These are phyloP conservation scores for Pteropus rufus DNA, from an alignment of 2,797 vertebrate genomes.

Conservation along the genomic window DNA sequence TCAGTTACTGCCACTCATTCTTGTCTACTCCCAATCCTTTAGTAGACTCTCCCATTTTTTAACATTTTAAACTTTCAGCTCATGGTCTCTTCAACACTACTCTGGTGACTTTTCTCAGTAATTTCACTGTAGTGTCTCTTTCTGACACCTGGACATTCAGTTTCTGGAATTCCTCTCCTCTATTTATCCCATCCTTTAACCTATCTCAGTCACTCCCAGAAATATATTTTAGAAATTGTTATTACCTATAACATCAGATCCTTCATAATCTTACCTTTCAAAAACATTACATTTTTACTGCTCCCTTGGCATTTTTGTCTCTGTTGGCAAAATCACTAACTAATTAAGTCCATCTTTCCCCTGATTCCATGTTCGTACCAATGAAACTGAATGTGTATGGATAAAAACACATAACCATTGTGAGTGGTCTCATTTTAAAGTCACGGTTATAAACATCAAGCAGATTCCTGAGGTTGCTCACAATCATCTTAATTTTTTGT, in stretches of 20 bases:
- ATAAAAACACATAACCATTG: background rate
- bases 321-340: background rate
- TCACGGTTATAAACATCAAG: background rate
- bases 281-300: background rate
- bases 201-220: background rate
- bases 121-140: background rate
- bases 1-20: background rate
- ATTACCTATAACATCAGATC: background rate
- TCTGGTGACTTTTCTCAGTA: background rate
- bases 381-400: background rate
- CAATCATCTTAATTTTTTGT: background rate
- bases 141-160: background rate
- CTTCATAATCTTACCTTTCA: background rate
- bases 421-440: background rate
- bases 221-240: background rate
- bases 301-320: background rate
- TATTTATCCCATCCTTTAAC: background rate
- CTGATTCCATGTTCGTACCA: background rate
- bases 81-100: background rate
- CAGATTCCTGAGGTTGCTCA: background rate
- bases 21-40: background rate
- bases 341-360: background rate
- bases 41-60: background rate
- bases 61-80: background rate
- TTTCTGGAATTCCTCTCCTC: background rate